Conservation (phyloP, 1,140 invertebrate genomes). For the Sweltsa coloradensis region DNA sequence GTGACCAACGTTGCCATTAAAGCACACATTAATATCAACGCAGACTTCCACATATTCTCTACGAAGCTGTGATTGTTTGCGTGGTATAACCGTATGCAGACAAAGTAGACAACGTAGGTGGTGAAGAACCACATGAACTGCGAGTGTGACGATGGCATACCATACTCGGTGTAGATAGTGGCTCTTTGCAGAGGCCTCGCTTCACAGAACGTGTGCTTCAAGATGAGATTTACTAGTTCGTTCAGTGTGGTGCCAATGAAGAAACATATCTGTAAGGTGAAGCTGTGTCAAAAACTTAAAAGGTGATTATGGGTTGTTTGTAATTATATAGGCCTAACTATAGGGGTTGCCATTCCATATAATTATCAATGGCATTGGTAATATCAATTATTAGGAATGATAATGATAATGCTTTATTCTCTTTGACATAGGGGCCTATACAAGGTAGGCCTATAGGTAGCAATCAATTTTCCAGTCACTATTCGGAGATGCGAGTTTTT, state of each 20-base stretch:
- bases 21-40: slow-evolving; percentile 48
- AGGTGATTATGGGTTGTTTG: no score
- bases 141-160: slow-evolving; percentile 87
- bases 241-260: slow-evolving; percentile 67
- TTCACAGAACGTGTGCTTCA: slow-evolving; percentile 76
- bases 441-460: no score
- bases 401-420: no score
- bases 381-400: no score
- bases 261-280: slow-evolving; percentile 63
- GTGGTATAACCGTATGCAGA: slow-evolving; percentile 77
- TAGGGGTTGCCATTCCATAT: no score
- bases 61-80: slow-evolving; percentile 60
- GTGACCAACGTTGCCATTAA: slow-evolving; percentile 47
- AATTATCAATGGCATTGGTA: no score
- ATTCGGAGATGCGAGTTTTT: no score
- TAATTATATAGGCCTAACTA: no score
- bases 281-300: background rate
- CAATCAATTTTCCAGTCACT: no score
- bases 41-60: slow-evolving; percentile 59
- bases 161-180: slow-evolving; percentile 70
- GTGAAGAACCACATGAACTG: slow-evolving; percentile 91
- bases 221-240: slow-evolving; percentile 64
- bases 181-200: slow-evolving; percentile 55
- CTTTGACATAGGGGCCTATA: no score
- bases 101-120: slow-evolving; percentile 72